These are phyloP conservation scores for Beris chalybata DNA, from an alignment of 2,888 invertebrate genomes.

Conservation along the genomic window DNA sequence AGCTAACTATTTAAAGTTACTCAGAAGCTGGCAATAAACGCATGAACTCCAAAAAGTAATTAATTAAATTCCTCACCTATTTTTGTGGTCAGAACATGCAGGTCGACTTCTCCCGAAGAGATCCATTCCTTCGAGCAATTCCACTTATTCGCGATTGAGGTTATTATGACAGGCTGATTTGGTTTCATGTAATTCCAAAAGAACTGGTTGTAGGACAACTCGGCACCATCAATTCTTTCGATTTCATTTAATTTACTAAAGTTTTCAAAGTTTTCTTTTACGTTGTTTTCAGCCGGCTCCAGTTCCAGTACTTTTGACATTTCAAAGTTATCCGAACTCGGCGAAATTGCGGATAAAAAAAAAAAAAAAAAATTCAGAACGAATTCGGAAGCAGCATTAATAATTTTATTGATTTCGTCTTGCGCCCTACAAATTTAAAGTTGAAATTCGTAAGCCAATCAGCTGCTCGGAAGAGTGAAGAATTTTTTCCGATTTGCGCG, in stretches of 20 bases:
- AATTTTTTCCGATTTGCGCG: too few species aligned
- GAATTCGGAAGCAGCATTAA: too few species aligned
- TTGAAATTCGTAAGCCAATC: too few species aligned
- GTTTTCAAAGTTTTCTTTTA: background rate
- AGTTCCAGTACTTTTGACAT: constrained; percentile 18
- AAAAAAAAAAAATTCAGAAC: too few species aligned
- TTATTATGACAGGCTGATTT: constrained; percentile 72
- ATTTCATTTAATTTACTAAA: constrained; percentile 10
- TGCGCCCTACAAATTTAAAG: too few species aligned
- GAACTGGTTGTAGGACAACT: constrained; percentile 61
- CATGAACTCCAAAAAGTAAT: too few species aligned
- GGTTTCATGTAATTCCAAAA: constrained; percentile 60
- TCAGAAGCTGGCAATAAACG: too few species aligned
- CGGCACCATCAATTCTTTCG: constrained; percentile 1
- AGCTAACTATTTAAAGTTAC: too few species aligned
- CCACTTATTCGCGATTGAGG: constrained; percentile 67
- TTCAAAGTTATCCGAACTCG: background rate
- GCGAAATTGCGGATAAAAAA: too few species aligned
- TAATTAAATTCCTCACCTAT: constrained; percentile 3
- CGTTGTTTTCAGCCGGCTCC: background rate
- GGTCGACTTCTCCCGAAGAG: constrained; percentile 10
- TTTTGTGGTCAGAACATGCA: background rate
- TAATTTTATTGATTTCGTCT: too few species aligned
- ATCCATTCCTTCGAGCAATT: constrained; percentile 67
- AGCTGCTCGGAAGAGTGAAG: too few species aligned